A percentile compares a stretch with the other conserved stretches of the same genome.
Evolutionary conservation across 2,888 invertebrate species (phyloP).

Genomic region (Saturnia japonica): DNA sequence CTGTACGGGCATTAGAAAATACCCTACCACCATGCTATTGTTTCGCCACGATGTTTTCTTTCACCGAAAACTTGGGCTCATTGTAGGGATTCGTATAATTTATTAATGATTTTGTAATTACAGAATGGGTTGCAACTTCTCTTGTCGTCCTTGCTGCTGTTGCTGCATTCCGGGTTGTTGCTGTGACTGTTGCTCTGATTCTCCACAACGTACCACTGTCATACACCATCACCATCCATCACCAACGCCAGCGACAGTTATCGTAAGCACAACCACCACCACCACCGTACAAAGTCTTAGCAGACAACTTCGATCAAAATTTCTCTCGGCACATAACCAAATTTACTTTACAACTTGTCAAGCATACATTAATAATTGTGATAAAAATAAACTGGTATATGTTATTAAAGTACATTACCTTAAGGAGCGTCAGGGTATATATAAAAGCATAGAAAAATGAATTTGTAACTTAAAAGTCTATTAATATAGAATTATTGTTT

Average conservation of each 20-base stretch:
- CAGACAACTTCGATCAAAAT: background rate
- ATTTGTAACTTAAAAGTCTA: background rate
- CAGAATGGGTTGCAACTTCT: constrained; percentile 75
- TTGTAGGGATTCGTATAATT: too few species aligned
- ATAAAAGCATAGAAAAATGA: background rate
- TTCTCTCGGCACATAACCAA: background rate
- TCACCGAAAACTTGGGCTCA: too few species aligned
- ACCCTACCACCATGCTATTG: too few species aligned
- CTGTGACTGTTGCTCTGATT: constrained; percentile 65
- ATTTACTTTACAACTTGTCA: background rate
- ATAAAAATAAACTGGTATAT: background rate
- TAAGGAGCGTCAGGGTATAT: background rate
- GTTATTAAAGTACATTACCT: background rate
- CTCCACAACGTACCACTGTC: constrained; percentile 45
- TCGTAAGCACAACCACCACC: constrained; percentile 50
- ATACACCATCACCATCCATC: constrained; percentile 50
- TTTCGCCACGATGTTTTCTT: too few species aligned
- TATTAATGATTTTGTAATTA: constrained; percentile 31
- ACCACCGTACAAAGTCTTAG: constrained; percentile 48
- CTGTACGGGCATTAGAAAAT: too few species aligned
- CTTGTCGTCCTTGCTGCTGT: constrained; percentile 71
- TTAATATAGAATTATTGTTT: background rate
- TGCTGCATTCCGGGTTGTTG: constrained; percentile 71
- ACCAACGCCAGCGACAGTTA: constrained; percentile 29
- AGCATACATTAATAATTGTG: background rate